These are phyloP conservation scores for Tachystola acroxantha DNA, from an alignment of 2,888 invertebrate species.

Conservation along the genomic window DNA sequence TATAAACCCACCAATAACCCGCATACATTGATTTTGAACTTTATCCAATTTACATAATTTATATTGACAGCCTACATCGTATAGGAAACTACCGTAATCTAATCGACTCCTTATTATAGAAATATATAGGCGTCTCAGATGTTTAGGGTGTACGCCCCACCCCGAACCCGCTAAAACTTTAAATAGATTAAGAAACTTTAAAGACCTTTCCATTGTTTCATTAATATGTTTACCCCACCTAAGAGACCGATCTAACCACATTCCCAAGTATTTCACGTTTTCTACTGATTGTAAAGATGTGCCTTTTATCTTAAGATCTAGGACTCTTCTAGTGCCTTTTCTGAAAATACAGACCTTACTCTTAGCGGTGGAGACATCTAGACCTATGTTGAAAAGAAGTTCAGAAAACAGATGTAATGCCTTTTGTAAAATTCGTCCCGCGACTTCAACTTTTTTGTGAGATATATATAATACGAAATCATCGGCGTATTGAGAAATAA, in stretches of 20 bases:
- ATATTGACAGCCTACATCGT: not conserved
- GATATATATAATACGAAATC: too few species aligned
- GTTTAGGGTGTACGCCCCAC: slow-evolving; percentile 24
- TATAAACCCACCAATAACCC: slow-evolving; percentile 17
- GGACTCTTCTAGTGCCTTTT: slow-evolving; percentile 7
- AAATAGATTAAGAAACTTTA: slow-evolving; percentile 19
- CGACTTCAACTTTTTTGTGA: slow-evolving; percentile 4
- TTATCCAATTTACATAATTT: slow-evolving; percentile 15
- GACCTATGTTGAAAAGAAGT: slow-evolving; percentile 7
- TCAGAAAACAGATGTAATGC: slow-evolving; percentile 1
- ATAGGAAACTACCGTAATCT: slow-evolving; percentile 16
- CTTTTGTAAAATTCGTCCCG: not conserved
- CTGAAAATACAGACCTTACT: slow-evolving; percentile 20
- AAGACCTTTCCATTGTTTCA: slow-evolving; percentile 13
- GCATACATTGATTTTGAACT: slow-evolving; percentile 16
- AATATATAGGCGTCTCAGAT: slow-evolving; percentile 11
- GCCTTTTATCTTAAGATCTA: slow-evolving; percentile 10
- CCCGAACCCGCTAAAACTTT: slow-evolving; percentile 20
- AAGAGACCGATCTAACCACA: slow-evolving; percentile 22
- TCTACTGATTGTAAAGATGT: slow-evolving; percentile 9
- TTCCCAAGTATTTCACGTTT: slow-evolving; percentile 20
- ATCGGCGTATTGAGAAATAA: slow-evolving; percentile 10
- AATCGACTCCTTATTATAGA: slow-evolving; percentile 17
- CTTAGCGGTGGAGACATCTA: slow-evolving; percentile 17
- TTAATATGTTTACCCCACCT: slow-evolving; percentile 24